A percentile compares a stretch with the other conserved stretches of the same genome.
These are phyloP conservation scores for Bufotes viridis DNA, from an alignment of 2,797 vertebrate genomes.

Conservation along the genomic window DNA sequence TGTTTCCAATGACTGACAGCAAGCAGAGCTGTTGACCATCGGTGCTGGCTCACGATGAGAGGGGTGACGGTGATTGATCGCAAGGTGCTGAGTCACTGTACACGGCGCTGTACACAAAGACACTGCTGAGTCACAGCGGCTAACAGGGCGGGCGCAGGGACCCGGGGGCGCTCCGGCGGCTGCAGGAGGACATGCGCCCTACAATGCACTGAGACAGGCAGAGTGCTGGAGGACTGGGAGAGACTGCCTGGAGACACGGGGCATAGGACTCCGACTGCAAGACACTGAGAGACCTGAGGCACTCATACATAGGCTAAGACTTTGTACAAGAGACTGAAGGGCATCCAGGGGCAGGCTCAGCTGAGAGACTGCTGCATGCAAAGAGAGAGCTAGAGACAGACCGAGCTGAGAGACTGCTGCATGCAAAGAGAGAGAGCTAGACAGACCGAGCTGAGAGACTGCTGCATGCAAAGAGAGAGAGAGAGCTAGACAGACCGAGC, in stretches of 20 bases:
- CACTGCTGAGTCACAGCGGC: slow-evolving; percentile 39
- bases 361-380: neutral
- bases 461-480: neutral
- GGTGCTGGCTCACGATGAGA: too few relatives aligned
- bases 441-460: neutral
- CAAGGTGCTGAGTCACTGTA: slow-evolving; percentile 18
- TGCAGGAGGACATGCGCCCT: slow-evolving; percentile 31
- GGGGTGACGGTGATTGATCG: neutral
- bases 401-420: neutral
- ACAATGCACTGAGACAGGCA: neutral
- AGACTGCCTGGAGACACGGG: neutral
- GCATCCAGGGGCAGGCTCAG: neutral
- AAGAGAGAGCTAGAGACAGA: neutral
- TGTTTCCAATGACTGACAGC: too few relatives aligned
- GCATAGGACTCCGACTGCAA: neutral
- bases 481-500: neutral
- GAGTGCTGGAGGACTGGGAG: neutral
- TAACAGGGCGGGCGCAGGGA: slow-evolving; percentile 14
- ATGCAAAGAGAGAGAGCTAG: neutral
- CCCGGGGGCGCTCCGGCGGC: neutral
- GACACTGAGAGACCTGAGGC: neutral
- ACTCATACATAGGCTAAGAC: neutral
- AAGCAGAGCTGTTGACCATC: too few relatives aligned
- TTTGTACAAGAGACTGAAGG: neutral
- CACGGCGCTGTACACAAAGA: neutral